phyloP scores from a whole-genome alignment of 1,140 invertebrate genomes.

The Halotydeus destructor region DNA sequence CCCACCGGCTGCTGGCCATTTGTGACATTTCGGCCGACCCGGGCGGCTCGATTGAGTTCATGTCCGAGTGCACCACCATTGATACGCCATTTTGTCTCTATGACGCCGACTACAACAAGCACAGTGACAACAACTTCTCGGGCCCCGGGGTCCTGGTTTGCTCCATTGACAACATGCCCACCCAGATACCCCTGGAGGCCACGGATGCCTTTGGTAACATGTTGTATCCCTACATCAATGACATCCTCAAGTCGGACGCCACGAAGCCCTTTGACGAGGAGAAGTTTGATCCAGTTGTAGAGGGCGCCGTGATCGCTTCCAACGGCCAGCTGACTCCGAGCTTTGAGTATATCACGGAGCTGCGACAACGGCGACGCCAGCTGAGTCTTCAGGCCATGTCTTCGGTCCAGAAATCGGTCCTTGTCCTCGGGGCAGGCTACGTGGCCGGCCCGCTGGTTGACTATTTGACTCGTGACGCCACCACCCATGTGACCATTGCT shows the following conservation, averaged over 20 bases:
- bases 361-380: constrained; percentile 35
- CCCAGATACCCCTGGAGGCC: constrained; percentile 84
- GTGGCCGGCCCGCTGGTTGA: constrained; percentile 81
- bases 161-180: constrained; percentile 99
- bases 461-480: constrained; percentile 56
- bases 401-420: constrained; percentile 31
- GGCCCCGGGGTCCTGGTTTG: constrained; percentile 92
- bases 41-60: constrained; percentile 96
- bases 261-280: constrained; percentile 56
- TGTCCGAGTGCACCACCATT: constrained; percentile 98
- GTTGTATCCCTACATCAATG: constrained; percentile 61
- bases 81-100: constrained; percentile 97
- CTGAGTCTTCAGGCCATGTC: neutral
- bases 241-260: constrained; percentile 73
- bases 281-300: constrained; percentile 48
- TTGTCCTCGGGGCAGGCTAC: constrained; percentile 84
- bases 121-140: constrained; percentile 46
- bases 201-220: constrained; percentile 95
- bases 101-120: constrained; percentile 91
- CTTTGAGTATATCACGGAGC: constrained; percentile 82
- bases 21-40: constrained; percentile 98
- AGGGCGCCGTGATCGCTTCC: constrained; percentile 80
- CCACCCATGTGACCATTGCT: constrained; percentile 50
- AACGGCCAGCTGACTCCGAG: constrained; percentile 76
- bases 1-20: constrained; percentile 55